Evolutionary conservation across 2,888 invertebrate genomes (phyloP).

Genomic region (Drosophila percnosoma): DNA sequence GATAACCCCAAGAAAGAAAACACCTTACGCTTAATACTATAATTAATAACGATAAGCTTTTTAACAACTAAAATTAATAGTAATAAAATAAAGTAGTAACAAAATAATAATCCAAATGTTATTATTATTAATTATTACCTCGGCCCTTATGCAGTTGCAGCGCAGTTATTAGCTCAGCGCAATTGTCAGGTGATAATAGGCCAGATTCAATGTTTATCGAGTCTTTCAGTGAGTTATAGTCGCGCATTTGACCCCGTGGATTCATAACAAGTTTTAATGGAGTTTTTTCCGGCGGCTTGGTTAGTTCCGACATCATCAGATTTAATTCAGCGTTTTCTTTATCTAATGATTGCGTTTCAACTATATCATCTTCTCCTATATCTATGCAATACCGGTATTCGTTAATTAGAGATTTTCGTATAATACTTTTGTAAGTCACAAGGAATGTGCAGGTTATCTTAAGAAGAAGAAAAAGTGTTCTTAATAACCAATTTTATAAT

Average conservation of each 20-base stretch:
- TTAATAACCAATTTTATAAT: background rate
- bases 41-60: background rate
- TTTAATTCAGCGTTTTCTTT: conserved; percentile 80
- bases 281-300: conserved; percentile 71
- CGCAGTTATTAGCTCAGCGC: conserved; percentile 92
- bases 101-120: background rate
- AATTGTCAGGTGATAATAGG: conserved; percentile 90
- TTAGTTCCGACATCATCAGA: conserved; percentile 44
- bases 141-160: conserved; percentile 91
- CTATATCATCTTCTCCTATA: conserved; percentile 43
- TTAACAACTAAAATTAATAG: background rate
- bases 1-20: background rate
- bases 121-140: conserved; percentile 85
- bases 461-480: background rate
- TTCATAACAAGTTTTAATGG: conserved; percentile 91
- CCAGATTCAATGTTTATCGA: conserved; percentile 87
- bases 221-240: conserved; percentile 88
- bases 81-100: background rate
- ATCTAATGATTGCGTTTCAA: conserved; percentile 47
- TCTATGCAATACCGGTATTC: conserved; percentile 54
- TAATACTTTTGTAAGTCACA: background rate
- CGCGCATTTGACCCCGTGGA: conserved; percentile 90
- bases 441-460: background rate
- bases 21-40: background rate
- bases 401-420: background rate